Conservation (phyloP, 2,113 vertebrate genomes). For the Chaetops frenatus region DNA sequence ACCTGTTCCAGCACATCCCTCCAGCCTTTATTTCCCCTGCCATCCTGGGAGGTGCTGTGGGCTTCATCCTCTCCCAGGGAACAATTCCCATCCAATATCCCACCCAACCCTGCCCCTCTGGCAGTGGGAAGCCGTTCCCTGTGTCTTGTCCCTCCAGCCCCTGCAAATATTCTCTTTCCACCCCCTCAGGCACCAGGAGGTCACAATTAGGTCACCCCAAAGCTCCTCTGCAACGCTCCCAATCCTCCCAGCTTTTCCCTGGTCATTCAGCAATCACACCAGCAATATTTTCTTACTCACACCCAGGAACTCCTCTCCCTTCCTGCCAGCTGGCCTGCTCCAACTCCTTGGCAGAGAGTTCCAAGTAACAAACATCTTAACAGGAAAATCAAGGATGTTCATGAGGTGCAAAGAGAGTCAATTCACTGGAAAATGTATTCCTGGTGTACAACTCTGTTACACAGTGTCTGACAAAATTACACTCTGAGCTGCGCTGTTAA, state of each 20-base stretch:
- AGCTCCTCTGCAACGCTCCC: background rate
- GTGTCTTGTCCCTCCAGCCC: background rate
- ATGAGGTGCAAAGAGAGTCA: background rate
- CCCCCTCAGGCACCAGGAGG: background rate
- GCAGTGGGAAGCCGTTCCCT: background rate
- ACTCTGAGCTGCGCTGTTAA: background rate
- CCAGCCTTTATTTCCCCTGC: background rate
- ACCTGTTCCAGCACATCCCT: background rate
- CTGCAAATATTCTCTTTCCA: background rate
- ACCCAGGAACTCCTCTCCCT: background rate
- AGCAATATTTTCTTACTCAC: background rate
- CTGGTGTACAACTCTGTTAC: background rate
- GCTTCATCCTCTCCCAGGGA: accelerated
- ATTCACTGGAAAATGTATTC: background rate
- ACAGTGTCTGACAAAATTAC: background rate
- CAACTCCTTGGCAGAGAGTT: background rate
- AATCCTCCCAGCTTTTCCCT: background rate
- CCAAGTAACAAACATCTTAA: background rate
- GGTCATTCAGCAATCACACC: background rate
- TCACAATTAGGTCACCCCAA: accelerated
- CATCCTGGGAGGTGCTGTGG: accelerated
- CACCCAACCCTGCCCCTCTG: background rate
- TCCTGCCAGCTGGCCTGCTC: background rate
- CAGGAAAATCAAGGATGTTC: background rate
- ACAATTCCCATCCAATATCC: accelerated